Evolutionary conservation across 2,113 vertebrate genomes (phyloP), one percentile per base, ranked within the genome.

Genomic region (Oncorhynchus mykiss): DNA sequence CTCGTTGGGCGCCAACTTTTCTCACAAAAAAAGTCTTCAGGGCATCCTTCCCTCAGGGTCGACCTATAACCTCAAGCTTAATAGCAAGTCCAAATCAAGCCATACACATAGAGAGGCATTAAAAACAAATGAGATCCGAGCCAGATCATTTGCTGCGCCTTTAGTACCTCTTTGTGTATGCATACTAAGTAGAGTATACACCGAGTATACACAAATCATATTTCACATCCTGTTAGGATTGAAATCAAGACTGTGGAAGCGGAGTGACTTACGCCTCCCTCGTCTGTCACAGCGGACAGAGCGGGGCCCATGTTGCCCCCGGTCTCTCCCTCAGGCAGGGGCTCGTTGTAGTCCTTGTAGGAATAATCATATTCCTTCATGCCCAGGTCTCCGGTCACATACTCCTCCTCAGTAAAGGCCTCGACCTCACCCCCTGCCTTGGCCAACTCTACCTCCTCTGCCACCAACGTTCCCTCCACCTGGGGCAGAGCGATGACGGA

Each of bases 201-300:
- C n/a, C 48, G 48, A n/a, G 24, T 29, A 48, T 67, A 51, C 72
- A 45, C 70, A 74, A 87, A 88, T 85, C 73, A 73, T 48, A 76
- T 90, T 85, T 89, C 87, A 92, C 84, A 82, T 70, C 54, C 74
- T 45, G n/a, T 1, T 25, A 71, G 65, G 25, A 62, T 68, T 73
- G 67, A 67, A 77, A 82, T 75, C n/a, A 27, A 31, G 80, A 80
- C 77, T 82, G 31, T 39, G 74, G 24, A 70, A 88, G 81, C 84
- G 78, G 83, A 87, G 79, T 77, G 4, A 97, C 96, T 96, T 96
- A 97, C 96, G 90, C 94, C 93, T 93, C 93, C 95, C 90, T 90
- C 91, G 39, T 94, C 90, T 71, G 92, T 95, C 93, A 95, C 94
- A 66, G 95, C 95, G 25, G 95, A 95, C 85, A 96, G 94, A 80